Percentiles rank a stretch among this genome's conserved stretches.
These are phyloP conservation scores for Oplegnathus fasciatus DNA, from an alignment of 2,113 vertebrate genomes.

Conservation along the genomic window DNA sequence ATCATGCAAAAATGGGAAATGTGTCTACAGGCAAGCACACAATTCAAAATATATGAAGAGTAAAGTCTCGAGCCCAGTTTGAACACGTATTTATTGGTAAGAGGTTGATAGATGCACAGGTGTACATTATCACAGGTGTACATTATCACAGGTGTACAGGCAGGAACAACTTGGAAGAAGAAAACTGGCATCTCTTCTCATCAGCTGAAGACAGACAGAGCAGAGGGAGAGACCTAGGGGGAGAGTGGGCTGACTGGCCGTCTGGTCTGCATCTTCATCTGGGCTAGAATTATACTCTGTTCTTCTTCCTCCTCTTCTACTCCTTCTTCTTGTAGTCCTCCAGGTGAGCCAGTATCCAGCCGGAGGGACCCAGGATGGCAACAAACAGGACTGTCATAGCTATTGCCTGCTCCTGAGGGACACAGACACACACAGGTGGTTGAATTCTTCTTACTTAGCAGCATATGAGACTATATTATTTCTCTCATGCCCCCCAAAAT, in stretches of 20 bases:
- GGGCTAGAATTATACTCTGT: background rate
- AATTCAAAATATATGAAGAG: too few relatives aligned
- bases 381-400: slow-evolving; percentile 43
- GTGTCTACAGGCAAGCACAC: too few relatives aligned
- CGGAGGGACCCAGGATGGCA: slow-evolving; percentile 58
- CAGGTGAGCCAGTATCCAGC: slow-evolving; percentile 72
- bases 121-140: slow-evolving; percentile 8
- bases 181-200: background rate
- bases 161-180: background rate
- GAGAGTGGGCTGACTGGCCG: background rate
- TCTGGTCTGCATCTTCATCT: slow-evolving; percentile 9
- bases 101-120: slow-evolving; percentile 2
- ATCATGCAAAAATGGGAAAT: too few relatives aligned
- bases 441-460: background rate
- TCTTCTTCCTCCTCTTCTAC: slow-evolving; percentile 20
- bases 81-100: slow-evolving; percentile 52
- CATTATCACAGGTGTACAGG: too few relatives aligned
- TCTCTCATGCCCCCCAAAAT: too few relatives aligned
- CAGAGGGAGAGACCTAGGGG: background rate
- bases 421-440: background rate
- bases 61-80: background rate
- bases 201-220: background rate
- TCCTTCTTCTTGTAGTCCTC: slow-evolving; percentile 69
- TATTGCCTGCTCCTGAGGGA: slow-evolving; percentile 62
- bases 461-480: background rate